These are phyloP conservation scores for Euwallacea similis DNA, from an alignment of 1,140 invertebrate species.

Conservation along the genomic window DNA sequence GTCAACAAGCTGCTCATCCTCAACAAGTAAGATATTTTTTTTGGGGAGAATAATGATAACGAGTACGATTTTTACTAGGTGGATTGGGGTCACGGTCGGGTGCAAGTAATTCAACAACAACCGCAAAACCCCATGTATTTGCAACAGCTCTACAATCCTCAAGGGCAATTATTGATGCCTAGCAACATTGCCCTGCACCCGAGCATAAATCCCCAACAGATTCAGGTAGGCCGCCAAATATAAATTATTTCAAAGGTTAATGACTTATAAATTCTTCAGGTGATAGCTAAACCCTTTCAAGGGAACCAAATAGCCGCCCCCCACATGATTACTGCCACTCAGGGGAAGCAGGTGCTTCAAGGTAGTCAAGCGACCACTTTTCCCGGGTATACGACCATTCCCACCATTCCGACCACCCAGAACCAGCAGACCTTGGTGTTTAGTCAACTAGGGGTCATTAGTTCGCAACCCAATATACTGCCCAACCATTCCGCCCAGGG, in stretches of 20 bases:
- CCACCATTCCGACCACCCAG: conserved; percentile 75
- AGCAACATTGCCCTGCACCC: conserved; percentile 76
- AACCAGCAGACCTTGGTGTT: conserved; percentile 78
- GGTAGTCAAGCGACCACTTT: conserved; percentile 63
- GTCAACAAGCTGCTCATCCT: conserved; percentile 50
- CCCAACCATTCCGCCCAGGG: conserved; percentile 56
- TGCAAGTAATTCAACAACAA: conserved; percentile 81
- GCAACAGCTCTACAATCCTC: conserved; percentile 78
- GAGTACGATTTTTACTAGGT: conserved; percentile 18
- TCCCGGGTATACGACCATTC: conserved; percentile 71
- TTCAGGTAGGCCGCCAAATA: conserved; percentile 60
- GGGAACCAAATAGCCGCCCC: conserved; percentile 59
- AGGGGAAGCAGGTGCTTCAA: conserved; percentile 68
- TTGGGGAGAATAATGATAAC: no score
- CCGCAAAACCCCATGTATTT: conserved; percentile 76
- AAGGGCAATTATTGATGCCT: conserved; percentile 76
- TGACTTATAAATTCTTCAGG: conserved; percentile 54
- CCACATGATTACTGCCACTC: conserved; percentile 76
- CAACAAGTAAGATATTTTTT: conserved; percentile 48
- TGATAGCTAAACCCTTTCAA: conserved; percentile 81
- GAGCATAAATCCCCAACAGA: conserved; percentile 76
- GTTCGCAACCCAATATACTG: conserved; percentile 68
- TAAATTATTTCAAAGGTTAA: not conserved
- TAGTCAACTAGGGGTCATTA: conserved; percentile 73
- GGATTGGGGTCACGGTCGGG: conserved; percentile 51